These are phyloP conservation scores for Magallana angulata DNA, from an alignment of 1,140 invertebrate genomes.

Conservation along the genomic window DNA sequence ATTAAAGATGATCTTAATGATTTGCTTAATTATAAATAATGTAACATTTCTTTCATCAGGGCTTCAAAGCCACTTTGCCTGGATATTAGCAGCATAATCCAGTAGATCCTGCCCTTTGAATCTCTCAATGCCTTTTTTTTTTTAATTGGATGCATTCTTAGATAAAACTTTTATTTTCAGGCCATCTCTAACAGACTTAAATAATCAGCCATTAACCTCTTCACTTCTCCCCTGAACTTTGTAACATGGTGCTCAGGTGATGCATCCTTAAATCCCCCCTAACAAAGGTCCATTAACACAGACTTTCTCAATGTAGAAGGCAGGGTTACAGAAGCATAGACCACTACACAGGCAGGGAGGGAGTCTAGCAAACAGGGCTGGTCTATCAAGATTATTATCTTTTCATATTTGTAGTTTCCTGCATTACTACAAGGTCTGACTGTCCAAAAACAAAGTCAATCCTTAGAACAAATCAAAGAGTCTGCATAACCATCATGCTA, in stretches of 20 bases:
- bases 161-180: not conserved
- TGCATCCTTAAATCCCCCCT: too few relatives aligned
- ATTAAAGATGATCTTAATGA: not conserved
- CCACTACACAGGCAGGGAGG: too few relatives aligned
- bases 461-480: too few relatives aligned
- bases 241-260: not conserved
- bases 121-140: not conserved
- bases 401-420: too few relatives aligned
- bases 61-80: not conserved
- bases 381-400: too few relatives aligned
- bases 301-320: too few relatives aligned
- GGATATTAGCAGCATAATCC: not conserved
- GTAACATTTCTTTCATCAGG: not conserved
- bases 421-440: too few relatives aligned
- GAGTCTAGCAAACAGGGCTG: too few relatives aligned
- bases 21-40: constrained; percentile 12
- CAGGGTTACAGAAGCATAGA: too few relatives aligned
- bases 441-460: too few relatives aligned
- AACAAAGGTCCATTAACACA: too few relatives aligned
- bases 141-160: constrained; percentile 10
- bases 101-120: not conserved
- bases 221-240: not conserved
- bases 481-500: too few relatives aligned
- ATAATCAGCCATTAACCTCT: not conserved
- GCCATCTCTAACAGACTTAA: not conserved